Conservation (phyloP, 2,888 invertebrate genomes). For the Neoaliturus tenellus region DNA sequence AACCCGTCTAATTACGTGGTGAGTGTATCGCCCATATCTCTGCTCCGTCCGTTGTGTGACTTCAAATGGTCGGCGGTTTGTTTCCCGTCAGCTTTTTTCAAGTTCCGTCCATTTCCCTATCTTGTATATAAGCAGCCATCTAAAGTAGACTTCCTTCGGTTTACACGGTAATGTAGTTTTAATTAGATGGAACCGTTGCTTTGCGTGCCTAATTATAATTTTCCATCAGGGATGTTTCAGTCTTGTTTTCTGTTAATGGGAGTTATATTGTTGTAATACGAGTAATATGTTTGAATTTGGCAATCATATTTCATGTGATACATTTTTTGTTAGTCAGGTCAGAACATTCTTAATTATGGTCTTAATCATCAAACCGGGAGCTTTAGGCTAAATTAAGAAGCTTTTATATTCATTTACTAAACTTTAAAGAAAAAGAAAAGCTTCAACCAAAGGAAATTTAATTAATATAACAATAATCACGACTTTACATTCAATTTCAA, state of each 20-base stretch:
- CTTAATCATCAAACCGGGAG: too few species aligned
- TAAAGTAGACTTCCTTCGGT: slow-evolving; percentile 1
- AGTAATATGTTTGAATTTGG: too few species aligned
- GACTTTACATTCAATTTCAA: slow-evolving; percentile 16
- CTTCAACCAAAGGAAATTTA: background rate
- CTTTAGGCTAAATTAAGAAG: too few species aligned
- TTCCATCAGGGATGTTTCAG: background rate
- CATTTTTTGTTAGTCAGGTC: too few species aligned
- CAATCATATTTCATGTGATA: too few species aligned
- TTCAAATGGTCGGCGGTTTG: slow-evolving; percentile 5
- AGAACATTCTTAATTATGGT: too few species aligned
- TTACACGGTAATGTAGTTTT: background rate
- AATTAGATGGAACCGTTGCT: background rate
- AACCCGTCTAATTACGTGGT: background rate
- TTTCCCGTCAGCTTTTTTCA: slow-evolving; percentile 27
- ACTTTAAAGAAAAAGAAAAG: background rate
- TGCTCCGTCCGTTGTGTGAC: background rate
- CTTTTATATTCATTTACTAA: too few species aligned
- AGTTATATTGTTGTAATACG: too few species aligned
- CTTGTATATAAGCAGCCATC: background rate
- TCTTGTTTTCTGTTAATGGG: too few species aligned
- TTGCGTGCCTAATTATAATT: background rate
- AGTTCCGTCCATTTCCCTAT: slow-evolving; percentile 33
- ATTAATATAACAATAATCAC: background rate
- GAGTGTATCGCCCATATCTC: background rate